phyloP scores from a whole-genome alignment of 1,140 invertebrate species.

The Micrasema minimum region DNA sequence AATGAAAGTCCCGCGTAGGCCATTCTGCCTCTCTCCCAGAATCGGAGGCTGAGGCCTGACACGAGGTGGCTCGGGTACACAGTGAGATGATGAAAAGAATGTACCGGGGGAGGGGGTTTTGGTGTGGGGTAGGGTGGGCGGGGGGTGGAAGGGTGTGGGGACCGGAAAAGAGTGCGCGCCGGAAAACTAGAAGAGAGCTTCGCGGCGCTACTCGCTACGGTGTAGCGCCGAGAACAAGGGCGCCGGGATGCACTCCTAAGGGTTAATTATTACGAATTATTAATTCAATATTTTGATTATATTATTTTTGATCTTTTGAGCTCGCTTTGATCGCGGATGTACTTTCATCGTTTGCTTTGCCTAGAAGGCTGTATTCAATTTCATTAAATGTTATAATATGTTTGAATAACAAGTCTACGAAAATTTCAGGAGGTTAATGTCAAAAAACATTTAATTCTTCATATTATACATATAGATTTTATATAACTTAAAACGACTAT shows the following conservation, averaged over 20 bases:
- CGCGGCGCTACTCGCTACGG: conserved; percentile 46
- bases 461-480: too few relatives aligned
- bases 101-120: conserved; percentile 19
- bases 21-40: conserved; percentile 38
- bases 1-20: conserved; percentile 49
- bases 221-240: conserved; percentile 29
- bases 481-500: too few relatives aligned
- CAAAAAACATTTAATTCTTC: too few relatives aligned
- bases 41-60: conserved; percentile 26
- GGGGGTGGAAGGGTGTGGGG: conserved; percentile 17
- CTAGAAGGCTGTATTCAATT: too few relatives aligned
- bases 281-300: neutral
- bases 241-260: conserved; percentile 31
- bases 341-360: too few relatives aligned
- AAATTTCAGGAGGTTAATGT: too few relatives aligned
- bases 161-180: conserved; percentile 52
- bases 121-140: neutral
- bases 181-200: conserved; percentile 52
- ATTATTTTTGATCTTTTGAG: neutral
- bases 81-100: conserved; percentile 54
- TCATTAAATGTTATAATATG: too few relatives aligned
- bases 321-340: too few relatives aligned
- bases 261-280: conserved; percentile 16
- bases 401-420: too few relatives aligned
- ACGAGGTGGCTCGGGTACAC: conserved; percentile 24